Base-by-base conservation (phyloP, 2,113 vertebrate species). In the Gobiocypris rarus region DNA sequence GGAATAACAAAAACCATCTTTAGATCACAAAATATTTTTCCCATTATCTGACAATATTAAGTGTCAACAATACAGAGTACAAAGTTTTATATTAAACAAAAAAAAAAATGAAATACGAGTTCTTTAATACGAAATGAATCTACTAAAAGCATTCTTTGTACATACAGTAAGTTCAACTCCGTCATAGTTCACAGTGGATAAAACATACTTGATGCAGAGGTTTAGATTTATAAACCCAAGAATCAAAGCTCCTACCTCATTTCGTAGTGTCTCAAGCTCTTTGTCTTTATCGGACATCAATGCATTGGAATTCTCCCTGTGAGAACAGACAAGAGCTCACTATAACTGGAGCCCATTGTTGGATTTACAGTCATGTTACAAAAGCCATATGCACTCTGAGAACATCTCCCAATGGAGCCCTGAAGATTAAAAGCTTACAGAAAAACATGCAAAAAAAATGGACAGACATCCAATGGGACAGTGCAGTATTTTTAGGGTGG, bases 191-290 rank as follows among this genome's bases (percentile, higher is more conserved):
- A 58, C 31, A 77, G 34, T 24, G 11, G 15, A 79, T 63, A 28
- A 45, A 54, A 34, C 48, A 74, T 26, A 9, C n/a, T 50, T 19
- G 10, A 65, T 50, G 9, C 77, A 67, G 15, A 78, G 56, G 73
- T 54, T 75, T 34, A 54, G 15, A 9, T 58, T 14, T 24, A 14
- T 8, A 56, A 31, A 81, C 19, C n/a, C 26, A 65, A 19, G 2
- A 41, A 17, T 31, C 17, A 52, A 75, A 56, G 24, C 26, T n/a
- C 45, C 69, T 91, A 98, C 98, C 97, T 99, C 97, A 15, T 95
- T 96, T 87, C 96, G 93, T 91, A 99, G 95, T 58, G 94, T 97
- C 83, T 99, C 96, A 87, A 99, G 93, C 78, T 99, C 97, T 31
- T 91, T 94, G 88, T 99, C 97, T 90, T 96, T 97, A 54, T 97